Conservation (phyloP, 1,140 invertebrate species). For the Ladona fulva region DNA sequence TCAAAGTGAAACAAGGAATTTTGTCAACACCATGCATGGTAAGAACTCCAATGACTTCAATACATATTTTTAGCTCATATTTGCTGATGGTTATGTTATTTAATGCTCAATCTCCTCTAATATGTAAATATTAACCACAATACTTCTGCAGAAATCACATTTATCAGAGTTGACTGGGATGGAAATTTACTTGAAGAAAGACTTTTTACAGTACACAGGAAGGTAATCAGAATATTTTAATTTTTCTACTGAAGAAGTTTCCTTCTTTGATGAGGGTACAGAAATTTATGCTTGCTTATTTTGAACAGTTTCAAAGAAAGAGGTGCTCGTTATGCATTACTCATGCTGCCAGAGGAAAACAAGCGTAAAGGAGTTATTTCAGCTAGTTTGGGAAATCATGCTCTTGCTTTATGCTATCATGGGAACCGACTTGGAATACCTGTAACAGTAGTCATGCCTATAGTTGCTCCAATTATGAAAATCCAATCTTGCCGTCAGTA, state of each 20-base stretch:
- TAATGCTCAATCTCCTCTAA: no score
- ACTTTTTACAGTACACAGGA: slow-evolving; percentile 85
- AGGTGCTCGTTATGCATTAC: slow-evolving; percentile 75
- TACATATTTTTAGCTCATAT: no score
- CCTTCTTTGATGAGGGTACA: slow-evolving; percentile 16
- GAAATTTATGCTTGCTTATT: slow-evolving; percentile 22
- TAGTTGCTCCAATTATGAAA: slow-evolving; percentile 87
- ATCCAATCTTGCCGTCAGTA: slow-evolving; percentile 74
- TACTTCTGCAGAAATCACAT: slow-evolving; percentile 56
- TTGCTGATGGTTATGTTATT: no score
- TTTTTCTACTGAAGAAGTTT: not conserved
- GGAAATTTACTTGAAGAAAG: slow-evolving; percentile 87
- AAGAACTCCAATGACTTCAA: slow-evolving; percentile 34
- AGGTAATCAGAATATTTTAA: slow-evolving; percentile 46
- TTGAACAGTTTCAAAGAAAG: slow-evolving; percentile 77
- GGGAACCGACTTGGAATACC: slow-evolving; percentile 69
- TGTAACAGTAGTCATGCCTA: slow-evolving; percentile 90
- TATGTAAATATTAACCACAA: slow-evolving; percentile 14
- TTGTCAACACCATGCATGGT: slow-evolving; percentile 76
- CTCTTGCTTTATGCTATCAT: slow-evolving; percentile 79
- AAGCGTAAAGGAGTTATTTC: slow-evolving; percentile 75
- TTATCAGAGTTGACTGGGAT: slow-evolving; percentile 67
- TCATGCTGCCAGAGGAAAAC: slow-evolving; percentile 62
- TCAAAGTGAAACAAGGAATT: slow-evolving; percentile 75
- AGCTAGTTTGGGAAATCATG: slow-evolving; percentile 88